Base-by-base conservation (phyloP, 64 coral and sea anemone species). In the Stichodactyla mertensii region DNA sequence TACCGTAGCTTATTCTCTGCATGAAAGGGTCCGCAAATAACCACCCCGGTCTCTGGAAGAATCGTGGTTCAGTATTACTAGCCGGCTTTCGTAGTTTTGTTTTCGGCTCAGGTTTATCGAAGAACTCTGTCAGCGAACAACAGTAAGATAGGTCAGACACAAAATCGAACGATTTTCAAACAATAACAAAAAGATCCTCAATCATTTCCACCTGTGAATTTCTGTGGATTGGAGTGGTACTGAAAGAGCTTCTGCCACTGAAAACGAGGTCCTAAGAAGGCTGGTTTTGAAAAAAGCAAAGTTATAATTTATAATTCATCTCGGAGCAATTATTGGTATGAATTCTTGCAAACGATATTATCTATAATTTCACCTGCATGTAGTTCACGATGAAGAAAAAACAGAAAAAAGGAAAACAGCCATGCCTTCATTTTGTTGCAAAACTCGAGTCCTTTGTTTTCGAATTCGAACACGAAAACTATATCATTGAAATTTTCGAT, bases 231-330 rank as follows among this genome's bases (percentile, higher is more conserved):
- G 15, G 53, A 85, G 57, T 58, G 56, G 19, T 26, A 58, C 31
- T 55, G 83, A 36, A 82, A 10, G 14, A 82, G 80, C 55, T 62
- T 85, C 83, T 60, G 56, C 83, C 83, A 85, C 16, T 20, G 53
- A 45, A 85, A 27, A 53, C 51, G 78, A 81, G 45, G 53, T 16
- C 14, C 78, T 81, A 52, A 52, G 53, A 81, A 1, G 78, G 26
- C 78, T 81, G 51, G 51, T 53, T 52, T 53, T 52, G 54, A 15
- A 55, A 81, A 11, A 55, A 81, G 53, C 52, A 13, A 52, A 19
- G 53, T 81, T 53, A 81, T n/a, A 81, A 18, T 51, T 12, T 15
- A 8, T 15, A 53, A 9, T 81, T 81, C 16, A 4, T 19, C 2
- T 18, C 45, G 52, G 53, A 54, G 51, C 51, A 36, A 52, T 24